Evolutionary conservation across 1,140 invertebrate genomes (phyloP), one percentile per base, ranked within the genome.

Genomic region (Leptestheria dahalacensis): DNA sequence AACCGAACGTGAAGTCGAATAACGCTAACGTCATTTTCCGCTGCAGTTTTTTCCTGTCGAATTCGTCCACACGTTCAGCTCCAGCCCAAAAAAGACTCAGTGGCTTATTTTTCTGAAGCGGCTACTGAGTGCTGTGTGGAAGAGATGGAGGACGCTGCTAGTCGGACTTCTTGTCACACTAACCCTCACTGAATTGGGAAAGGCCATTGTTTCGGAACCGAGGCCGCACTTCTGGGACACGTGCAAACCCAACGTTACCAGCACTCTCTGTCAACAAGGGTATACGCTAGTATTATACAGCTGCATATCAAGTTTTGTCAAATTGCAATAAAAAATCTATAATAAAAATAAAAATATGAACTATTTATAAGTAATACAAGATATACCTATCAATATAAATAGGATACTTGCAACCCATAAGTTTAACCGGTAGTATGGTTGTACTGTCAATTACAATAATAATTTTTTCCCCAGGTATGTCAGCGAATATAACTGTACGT

Each of bases 151-250:
- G 1, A 74, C 81, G 62, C 81, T 79, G 59, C 67, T 77, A 1
- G 71, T 79, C 46, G 79, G 79, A 0, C 68, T 77, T 0, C 63
- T 75, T 9, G 71, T 77, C 26, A 73, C 79, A 61, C 64, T 77
- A n/a, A 72, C 79, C 41, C 68, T 82, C 1, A 73, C 77, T 48
- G 78, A 84, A 62, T 67, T 83, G 3, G 71, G 75, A 2, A 86
- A 86, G 68, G 72, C 77, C 18, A 67, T 82, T 1, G 72, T 84
- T 4, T 81, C 82, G 0, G 83, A 84, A 59, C 80, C 81, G 0
- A 73, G 84, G 61, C 84, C 84, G 0, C 82, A 84, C 59, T 86
- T 86, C 71, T 76, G 85, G 54, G 78, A 83, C 64, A 77, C 81
- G 0, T 86, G 84, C 67, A 69, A 71, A 62, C 83, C 84, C 2